Percentiles rank a stretch among this genome's conserved stretches.
These are phyloP conservation scores for Hymenochirus boettgeri DNA, from an alignment of 2,113 vertebrate species.

Conservation along the genomic window DNA sequence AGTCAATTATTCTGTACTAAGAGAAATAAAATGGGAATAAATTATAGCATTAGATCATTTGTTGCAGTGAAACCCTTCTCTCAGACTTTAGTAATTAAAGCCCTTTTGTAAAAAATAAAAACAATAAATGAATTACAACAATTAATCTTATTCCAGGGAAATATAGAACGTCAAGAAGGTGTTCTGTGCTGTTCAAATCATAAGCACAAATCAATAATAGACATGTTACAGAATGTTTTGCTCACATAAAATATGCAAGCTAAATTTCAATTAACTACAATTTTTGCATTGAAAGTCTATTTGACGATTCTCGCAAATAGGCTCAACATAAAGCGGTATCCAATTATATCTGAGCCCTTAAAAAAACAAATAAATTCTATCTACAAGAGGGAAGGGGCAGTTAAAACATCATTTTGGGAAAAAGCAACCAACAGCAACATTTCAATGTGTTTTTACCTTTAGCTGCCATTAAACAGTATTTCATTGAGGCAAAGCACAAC, in stretches of 20 bases:
- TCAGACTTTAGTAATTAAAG: slow-evolving; percentile 33
- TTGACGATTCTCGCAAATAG: no score
- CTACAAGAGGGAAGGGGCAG: no score
- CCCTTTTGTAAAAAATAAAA: slow-evolving; percentile 11
- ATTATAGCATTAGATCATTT: slow-evolving; percentile 28
- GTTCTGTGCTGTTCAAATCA: background rate
- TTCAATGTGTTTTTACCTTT: no score
- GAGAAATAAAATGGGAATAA: slow-evolving; percentile 27
- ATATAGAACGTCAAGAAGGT: background rate
- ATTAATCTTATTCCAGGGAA: background rate
- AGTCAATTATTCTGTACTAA: slow-evolving; percentile 33
- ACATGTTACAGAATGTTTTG: background rate
- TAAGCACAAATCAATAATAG: background rate
- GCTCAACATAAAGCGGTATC: no score
- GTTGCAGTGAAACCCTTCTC: slow-evolving; percentile 19
- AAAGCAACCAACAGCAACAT: no score
- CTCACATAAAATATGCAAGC: background rate
- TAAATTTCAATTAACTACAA: no score
- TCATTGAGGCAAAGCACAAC: no score
- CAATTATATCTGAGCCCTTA: no score
- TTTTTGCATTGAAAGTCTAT: no score
- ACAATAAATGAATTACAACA: background rate
- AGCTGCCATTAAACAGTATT: no score
- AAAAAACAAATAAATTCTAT: no score
- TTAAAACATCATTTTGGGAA: no score